A percentile compares a stretch with the other conserved stretches of the same genome.
phyloP scores from a whole-genome alignment of 2,888 invertebrate species.

The Ophion ellenae region DNA sequence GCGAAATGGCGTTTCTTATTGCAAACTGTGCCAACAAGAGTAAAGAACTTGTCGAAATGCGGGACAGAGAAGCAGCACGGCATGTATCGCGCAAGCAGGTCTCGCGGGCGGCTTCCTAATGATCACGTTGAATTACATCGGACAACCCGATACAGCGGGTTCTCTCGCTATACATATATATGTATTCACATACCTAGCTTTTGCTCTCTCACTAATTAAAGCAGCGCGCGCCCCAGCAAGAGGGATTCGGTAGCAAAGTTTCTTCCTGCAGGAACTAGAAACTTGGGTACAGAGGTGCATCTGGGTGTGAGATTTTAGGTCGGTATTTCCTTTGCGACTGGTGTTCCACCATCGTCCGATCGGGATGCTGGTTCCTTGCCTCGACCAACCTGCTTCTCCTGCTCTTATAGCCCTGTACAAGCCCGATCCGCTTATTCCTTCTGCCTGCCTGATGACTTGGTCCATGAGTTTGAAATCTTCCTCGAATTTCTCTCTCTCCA shows the following conservation, averaged over 20 bases:
- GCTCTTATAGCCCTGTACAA: background rate
- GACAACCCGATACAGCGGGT: constrained; percentile 59
- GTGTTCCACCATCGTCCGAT: constrained; percentile 9
- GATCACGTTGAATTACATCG: constrained; percentile 66
- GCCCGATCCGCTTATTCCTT: constrained; percentile 4
- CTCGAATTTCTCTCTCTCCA: constrained; percentile 1
- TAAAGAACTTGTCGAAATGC: constrained; percentile 12
- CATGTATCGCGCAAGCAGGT: constrained; percentile 42
- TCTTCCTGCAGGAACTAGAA: constrained; percentile 53
- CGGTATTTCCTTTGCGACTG: constrained; percentile 32
- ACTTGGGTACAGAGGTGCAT: constrained; percentile 50
- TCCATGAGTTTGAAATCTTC: constrained; percentile 27
- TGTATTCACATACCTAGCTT: constrained; percentile 31
- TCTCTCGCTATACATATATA: constrained; percentile 2
- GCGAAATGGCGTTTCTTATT: constrained; percentile 50
- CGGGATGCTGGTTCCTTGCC: background rate
- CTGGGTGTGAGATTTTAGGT: constrained; percentile 54
- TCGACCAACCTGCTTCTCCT: background rate
- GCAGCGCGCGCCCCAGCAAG: constrained; percentile 23
- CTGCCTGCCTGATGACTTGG: constrained; percentile 14
- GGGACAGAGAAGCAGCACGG: constrained; percentile 27
- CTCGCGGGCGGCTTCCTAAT: constrained; percentile 56
- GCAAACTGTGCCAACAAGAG: constrained; percentile 46
- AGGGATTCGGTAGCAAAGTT: constrained; percentile 57
- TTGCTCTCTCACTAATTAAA: constrained; percentile 60